A percentile compares a stretch with the other conserved stretches of the same genome.
Conservation (phyloP, 2,888 invertebrate species). For the Tenthredo scrophulariae region DNA sequence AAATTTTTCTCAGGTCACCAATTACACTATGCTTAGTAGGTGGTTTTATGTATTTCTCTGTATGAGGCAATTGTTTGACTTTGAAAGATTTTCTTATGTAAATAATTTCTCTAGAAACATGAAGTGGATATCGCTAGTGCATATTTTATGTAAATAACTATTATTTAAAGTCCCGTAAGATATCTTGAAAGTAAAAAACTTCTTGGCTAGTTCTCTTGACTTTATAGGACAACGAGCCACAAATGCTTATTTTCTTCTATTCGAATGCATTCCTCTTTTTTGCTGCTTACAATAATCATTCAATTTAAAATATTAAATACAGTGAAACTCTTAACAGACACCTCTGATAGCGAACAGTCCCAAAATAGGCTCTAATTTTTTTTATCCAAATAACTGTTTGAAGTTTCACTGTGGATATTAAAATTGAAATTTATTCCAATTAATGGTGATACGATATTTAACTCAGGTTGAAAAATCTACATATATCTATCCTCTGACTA, state of each 20-base stretch:
- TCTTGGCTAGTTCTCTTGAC: neutral
- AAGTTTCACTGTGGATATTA: neutral
- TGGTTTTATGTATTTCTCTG: neutral
- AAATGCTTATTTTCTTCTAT: neutral
- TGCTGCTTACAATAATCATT: neutral
- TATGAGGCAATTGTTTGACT: neutral
- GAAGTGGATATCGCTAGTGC: neutral
- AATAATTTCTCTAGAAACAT: constrained; percentile 11
- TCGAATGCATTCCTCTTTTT: neutral
- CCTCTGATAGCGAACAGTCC: neutral
- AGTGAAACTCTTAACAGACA: neutral
- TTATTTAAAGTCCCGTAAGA: neutral
- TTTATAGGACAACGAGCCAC: neutral
- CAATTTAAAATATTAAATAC: neutral
- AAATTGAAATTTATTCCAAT: neutral
- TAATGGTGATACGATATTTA: neutral
- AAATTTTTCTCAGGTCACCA: neutral
- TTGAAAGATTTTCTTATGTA: constrained; percentile 6
- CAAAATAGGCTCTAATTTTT: too few relatives aligned
- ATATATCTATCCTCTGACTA: neutral
- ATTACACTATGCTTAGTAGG: neutral
- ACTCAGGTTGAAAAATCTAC: neutral
- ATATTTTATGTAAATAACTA: constrained; percentile 38
- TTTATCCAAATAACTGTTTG: neutral
- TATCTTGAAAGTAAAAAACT: constrained; percentile 7